Conservation (phyloP, 2,113 vertebrate species). For the Antechinus flavipes region DNA sequence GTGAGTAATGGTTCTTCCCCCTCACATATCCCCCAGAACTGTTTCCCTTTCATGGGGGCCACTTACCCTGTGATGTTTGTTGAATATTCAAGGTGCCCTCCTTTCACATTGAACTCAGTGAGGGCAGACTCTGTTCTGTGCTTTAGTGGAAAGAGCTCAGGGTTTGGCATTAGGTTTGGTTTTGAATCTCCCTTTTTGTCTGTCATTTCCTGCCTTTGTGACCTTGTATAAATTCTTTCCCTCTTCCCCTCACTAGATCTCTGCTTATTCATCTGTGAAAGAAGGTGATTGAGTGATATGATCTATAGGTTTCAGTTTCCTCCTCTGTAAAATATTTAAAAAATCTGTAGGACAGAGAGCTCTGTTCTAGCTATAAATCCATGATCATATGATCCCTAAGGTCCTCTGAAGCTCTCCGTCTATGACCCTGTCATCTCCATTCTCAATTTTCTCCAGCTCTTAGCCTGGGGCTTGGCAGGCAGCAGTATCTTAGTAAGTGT, state of each 20-base stretch:
- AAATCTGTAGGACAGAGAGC: background rate
- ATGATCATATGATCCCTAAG: background rate
- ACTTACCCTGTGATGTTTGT: background rate
- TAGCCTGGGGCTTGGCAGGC: background rate
- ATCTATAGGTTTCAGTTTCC: background rate
- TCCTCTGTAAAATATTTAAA: background rate
- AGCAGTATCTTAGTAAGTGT: background rate
- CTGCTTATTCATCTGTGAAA: background rate
- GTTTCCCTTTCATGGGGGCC: background rate
- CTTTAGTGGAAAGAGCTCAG: background rate
- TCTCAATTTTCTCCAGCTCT: background rate
- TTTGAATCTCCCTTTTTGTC: background rate
- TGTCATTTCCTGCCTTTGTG: background rate
- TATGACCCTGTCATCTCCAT: background rate
- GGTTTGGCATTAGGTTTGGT: background rate
- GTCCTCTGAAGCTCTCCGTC: background rate
- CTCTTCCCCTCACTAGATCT: background rate
- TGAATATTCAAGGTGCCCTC: background rate
- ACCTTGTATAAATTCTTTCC: background rate
- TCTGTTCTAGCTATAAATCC: background rate
- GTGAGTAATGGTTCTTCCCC: background rate
- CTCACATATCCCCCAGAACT: background rate
- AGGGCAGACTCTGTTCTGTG: background rate
- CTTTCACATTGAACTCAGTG: background rate
- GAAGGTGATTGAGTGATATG: background rate